phyloP scores from a whole-genome alignment of 2,797 vertebrate genomes.

The Anomalospiza imberbis region DNA sequence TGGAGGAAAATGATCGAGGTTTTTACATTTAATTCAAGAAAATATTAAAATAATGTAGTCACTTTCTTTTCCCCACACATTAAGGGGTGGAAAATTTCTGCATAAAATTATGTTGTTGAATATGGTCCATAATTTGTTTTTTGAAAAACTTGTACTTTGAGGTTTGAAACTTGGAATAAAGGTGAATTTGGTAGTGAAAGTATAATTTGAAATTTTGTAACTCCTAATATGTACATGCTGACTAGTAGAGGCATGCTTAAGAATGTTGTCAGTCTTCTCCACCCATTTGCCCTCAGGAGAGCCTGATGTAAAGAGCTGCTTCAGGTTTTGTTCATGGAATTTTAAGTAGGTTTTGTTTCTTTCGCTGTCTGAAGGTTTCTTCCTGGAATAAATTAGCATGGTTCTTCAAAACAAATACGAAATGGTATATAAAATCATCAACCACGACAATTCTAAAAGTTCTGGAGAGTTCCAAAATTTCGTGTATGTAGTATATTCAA shows the following conservation, averaged over 20 bases:
- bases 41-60: neutral
- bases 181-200: neutral
- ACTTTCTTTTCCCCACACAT: neutral
- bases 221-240: neutral
- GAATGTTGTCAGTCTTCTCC: slow-evolving; percentile 26
- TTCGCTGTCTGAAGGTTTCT: neutral
- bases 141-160: neutral
- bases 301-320: neutral
- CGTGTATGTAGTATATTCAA: neutral
- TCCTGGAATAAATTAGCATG: neutral
- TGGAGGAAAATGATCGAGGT: neutral
- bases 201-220: neutral
- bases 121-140: neutral
- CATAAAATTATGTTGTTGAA: neutral
- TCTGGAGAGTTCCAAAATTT: neutral
- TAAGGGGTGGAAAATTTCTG: neutral
- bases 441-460: neutral
- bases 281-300: neutral
- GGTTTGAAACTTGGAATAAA: neutral
- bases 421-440: neutral
- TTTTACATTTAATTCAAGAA: neutral
- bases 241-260: slow-evolving; percentile 42
- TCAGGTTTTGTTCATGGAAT: neutral
- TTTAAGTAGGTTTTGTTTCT: neutral
- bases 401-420: neutral